Evolutionary conservation across 2,888 invertebrate species (phyloP).

Genomic region (Agrotis exclamationis): DNA sequence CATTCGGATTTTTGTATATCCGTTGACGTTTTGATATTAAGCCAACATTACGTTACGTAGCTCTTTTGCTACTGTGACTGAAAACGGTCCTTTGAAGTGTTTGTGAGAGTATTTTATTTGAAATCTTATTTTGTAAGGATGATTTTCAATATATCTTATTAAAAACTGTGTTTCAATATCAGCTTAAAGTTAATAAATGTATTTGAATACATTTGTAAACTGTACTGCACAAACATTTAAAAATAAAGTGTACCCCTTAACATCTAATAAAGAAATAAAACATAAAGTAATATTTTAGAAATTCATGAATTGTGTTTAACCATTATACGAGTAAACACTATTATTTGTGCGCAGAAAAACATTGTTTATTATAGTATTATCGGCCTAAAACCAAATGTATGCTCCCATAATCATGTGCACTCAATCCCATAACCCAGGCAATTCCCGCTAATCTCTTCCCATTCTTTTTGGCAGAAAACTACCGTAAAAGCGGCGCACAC

Average conservation of each 20-base stretch:
- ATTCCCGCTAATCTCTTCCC: conserved; percentile 42
- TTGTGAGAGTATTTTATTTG: background rate
- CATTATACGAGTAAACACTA: background rate
- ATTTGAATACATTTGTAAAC: background rate
- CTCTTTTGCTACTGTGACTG: conserved; percentile 22
- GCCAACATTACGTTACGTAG: conserved; percentile 53
- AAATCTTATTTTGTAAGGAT: background rate
- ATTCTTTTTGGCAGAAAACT: conserved; percentile 49
- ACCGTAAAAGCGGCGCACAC: conserved; percentile 24
- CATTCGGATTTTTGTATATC: conserved; percentile 53
- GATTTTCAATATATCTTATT: background rate
- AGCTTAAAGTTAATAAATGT: too few relatives aligned
- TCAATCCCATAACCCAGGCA: conserved; percentile 25
- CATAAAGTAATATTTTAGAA: background rate
- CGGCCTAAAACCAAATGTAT: conserved; percentile 4
- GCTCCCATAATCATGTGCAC: conserved; percentile 14
- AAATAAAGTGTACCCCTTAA: background rate
- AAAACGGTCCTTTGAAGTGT: conserved; percentile 22
- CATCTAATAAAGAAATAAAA: background rate
- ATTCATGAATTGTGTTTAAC: background rate
- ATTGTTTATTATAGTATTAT: conserved; percentile 1
- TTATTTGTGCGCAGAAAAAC: background rate
- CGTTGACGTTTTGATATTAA: conserved; percentile 53
- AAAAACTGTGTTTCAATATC: background rate
- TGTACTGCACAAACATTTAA: background rate